Conservation (phyloP, 2,888 invertebrate genomes). For the Urechis unicinctus region DNA sequence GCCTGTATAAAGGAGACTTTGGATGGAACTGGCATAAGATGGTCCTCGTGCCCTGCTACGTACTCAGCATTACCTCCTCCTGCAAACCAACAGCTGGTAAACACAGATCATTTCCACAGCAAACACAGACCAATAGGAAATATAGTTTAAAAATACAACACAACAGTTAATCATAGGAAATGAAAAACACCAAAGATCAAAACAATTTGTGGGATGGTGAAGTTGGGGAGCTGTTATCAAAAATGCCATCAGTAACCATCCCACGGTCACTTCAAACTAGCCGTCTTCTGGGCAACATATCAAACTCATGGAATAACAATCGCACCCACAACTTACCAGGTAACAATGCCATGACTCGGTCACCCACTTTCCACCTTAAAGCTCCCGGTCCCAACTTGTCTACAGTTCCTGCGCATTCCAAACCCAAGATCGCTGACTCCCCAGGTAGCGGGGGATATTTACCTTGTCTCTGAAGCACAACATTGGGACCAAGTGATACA, state of each 20-base stretch:
- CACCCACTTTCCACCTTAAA: constrained; percentile 36
- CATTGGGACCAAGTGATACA: too few relatives aligned
- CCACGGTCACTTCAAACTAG: too few relatives aligned
- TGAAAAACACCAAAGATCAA: neutral
- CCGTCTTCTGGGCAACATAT: too few relatives aligned
- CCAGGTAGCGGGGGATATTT: constrained; percentile 46
- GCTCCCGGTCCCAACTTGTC: constrained; percentile 29
- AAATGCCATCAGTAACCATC: too few relatives aligned
- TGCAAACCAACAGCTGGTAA: constrained; percentile 9
- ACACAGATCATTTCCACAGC: neutral
- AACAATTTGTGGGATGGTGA: too few relatives aligned
- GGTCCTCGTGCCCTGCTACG: constrained; percentile 38
- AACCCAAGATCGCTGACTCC: constrained; percentile 42
- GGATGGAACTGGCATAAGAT: constrained; percentile 36
- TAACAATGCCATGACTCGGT: constrained; percentile 48
- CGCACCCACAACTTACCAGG: constrained; percentile 34
- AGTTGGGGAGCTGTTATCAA: too few relatives aligned
- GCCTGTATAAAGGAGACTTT: constrained; percentile 34
- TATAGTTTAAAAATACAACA: too few relatives aligned
- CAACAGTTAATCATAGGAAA: neutral
- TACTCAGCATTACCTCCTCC: constrained; percentile 52
- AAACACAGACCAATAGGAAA: neutral
- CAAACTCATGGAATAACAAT: too few relatives aligned
- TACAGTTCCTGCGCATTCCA: constrained; percentile 47
- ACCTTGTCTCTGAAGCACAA: constrained; percentile 41